These are phyloP conservation scores for Melipona bicolor DNA, from an alignment of 2,888 invertebrate genomes.

Conservation along the genomic window DNA sequence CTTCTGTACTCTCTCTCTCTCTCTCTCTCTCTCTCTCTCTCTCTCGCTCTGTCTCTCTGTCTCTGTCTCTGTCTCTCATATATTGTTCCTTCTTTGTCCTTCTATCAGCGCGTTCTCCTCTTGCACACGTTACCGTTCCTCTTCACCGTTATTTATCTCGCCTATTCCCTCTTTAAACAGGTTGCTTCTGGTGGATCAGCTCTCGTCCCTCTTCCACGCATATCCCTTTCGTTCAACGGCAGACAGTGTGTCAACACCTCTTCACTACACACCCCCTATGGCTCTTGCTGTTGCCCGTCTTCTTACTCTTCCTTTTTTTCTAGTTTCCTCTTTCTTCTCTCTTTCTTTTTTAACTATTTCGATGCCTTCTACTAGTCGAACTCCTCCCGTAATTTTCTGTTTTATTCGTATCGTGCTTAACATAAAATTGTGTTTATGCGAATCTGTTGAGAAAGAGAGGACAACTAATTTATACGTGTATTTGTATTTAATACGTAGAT, in stretches of 20 bases:
- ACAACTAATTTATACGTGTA: background rate
- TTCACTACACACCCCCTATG: conserved; percentile 30
- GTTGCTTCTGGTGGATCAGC: conserved; percentile 40
- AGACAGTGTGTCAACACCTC: conserved; percentile 53
- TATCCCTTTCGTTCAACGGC: conserved; percentile 5
- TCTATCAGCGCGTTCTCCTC: background rate
- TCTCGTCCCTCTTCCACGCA: conserved; percentile 24
- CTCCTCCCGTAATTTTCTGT: background rate
- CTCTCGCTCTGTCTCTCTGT: conserved; percentile 25
- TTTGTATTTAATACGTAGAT: no score
- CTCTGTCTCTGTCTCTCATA: background rate
- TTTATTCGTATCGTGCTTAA: background rate
- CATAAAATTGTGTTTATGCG: background rate
- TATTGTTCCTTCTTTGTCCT: background rate
- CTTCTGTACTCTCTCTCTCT: conserved; percentile 28
- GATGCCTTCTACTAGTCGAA: background rate
- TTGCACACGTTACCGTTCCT: background rate
- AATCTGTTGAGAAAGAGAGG: background rate
- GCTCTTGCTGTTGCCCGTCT: background rate
- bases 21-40: conserved; percentile 25
- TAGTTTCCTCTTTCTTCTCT: conserved; percentile 17
- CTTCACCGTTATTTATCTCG: conserved; percentile 57
- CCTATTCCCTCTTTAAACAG: conserved; percentile 46
- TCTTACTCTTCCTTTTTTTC: background rate
- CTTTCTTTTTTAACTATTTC: background rate